Evolutionary conservation across 2,797 vertebrate species (phyloP), one percentile per base, ranked within the genome.

Genomic region (Poeciliopsis infans): DNA sequence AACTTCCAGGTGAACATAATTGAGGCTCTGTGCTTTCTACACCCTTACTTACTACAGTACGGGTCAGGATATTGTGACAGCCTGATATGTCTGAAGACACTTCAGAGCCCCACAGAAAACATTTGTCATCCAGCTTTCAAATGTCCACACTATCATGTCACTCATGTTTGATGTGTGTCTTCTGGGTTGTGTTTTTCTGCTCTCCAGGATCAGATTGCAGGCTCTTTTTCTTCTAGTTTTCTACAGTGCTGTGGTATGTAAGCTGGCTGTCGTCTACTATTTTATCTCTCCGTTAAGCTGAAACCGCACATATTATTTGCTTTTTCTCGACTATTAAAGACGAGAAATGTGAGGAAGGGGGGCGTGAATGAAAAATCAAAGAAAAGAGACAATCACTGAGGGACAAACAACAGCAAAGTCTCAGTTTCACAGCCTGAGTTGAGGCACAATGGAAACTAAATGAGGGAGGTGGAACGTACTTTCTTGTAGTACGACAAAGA

Each of bases 1-100:
- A 76, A 76, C 88, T 81, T 89, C 87, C 87, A 91, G 87, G 80
- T 87, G 82, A 89, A 82, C 77, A 41, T 85, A 89, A 90, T 49
- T 85, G 87, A 86, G 84, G 76, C 18, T 16, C 69, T 81, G 43
- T 86, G 81, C 61, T 16, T 77, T 72, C 82, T 80, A 88, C 88
- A 82, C 78, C 84, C 57, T 25, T 16, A 11, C 76, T 57, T 13
- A 8, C 78, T 57, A 72, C 82, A 72, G 79, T 70, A 13, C 43
- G 46, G 39, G 79, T 55, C 57, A 71, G 86, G 79, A 79, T 72
- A 66, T 43, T 69, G 69, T 82, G 87, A 88, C 85, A 82, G 45
- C 72, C 77, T 86, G 85, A 86, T 57, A 75, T 55, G 57, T 77
- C 73, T 83, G 74, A 72, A 74, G 55, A 77, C 53, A 11, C 36